phyloP scores from a whole-genome alignment of 2,888 invertebrate genomes.

The Chesias legatella region DNA sequence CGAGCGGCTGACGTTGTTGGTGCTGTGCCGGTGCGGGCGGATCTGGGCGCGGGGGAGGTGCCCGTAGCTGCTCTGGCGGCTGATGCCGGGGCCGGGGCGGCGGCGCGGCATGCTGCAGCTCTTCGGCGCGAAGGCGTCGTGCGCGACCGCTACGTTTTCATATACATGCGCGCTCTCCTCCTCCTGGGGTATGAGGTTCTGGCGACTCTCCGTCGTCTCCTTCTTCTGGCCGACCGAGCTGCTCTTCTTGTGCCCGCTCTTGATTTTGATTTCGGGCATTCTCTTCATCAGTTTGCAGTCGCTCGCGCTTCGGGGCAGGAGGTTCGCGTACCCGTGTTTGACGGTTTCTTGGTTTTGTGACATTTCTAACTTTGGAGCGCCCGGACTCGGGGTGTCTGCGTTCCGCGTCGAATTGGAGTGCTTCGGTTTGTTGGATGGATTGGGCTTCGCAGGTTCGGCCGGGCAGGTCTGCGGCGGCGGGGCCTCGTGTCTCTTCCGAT shows the following conservation, averaged over 20 bases:
- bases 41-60: slow-evolving; percentile 61
- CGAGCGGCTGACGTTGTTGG: slow-evolving; percentile 54
- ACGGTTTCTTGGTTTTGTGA: slow-evolving; percentile 41
- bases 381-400: slow-evolving; percentile 35
- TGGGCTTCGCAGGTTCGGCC: slow-evolving; percentile 51
- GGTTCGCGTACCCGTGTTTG: slow-evolving; percentile 63
- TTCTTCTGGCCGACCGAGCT: slow-evolving; percentile 69
- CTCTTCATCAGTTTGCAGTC: slow-evolving; percentile 66
- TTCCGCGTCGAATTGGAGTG: slow-evolving; percentile 52
- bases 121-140: slow-evolving; percentile 59
- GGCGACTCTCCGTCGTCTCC: slow-evolving; percentile 70
- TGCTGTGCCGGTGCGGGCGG: slow-evolving; percentile 58
- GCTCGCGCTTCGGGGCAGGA: slow-evolving; percentile 67
- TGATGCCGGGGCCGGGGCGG: slow-evolving; percentile 51
- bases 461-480: slow-evolving; percentile 39
- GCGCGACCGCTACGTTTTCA: slow-evolving; percentile 60
- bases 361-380: slow-evolving; percentile 46
- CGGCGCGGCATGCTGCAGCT: slow-evolving; percentile 75
- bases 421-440: slow-evolving; percentile 53
- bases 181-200: slow-evolving; percentile 68
- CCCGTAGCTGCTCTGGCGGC: slow-evolving; percentile 66
- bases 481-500: slow-evolving; percentile 58
- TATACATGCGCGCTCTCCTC: slow-evolving; percentile 70
- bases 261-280: slow-evolving; percentile 50
- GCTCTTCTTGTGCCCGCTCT: slow-evolving; percentile 66